Evolutionary conservation across 2,797 vertebrate genomes (phyloP), one percentile per base, ranked within the genome.

Genomic region (Streptopelia turtur): DNA sequence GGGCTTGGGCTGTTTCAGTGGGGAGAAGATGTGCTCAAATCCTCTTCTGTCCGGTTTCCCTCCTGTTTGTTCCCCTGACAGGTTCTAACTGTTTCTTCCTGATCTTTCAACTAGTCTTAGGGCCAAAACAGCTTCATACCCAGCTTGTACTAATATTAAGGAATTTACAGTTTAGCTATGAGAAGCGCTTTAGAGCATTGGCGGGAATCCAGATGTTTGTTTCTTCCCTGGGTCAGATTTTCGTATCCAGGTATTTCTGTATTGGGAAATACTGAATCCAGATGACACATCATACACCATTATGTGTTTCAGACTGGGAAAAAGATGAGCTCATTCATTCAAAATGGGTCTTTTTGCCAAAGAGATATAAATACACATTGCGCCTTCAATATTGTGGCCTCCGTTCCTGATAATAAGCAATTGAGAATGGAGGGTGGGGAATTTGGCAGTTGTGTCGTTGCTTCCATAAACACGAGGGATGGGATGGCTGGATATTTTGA

Each of bases 381-480:
- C 47, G 88, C 3, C 85, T 89, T 80, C 65, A 60, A 25, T 43
- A 33, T 39, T 12, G 56, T 61, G 63, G 76, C 79, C 92, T 85
- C 8, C 7, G 2, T 52, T 76, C 64, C 50, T 64, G 60, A n/a
- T 89, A 47, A 94, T 68, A 53, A 88, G 93, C 91, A 55, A 24
- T 4, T 33, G 72, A 90, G 90, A 85, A 68, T 52, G 85, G 85
- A 81, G 94, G 94, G 92, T n/a, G 82, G 93, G 22, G 60, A 82
- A 56, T 77, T 86, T 95, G 90, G 83, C 76, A 84, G 53, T 50
- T 20, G 43, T 16, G 39, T 6, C 8, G 3, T 61, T 21, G 8
- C 82, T 71, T 60, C 65, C 21, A 13, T 23, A 70, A 86, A 23
- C 37, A 23, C 45, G 18, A 57, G 37, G 63, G 76, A 11, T 25